phyloP scores from a whole-genome alignment of 2,113 vertebrate species.

The Tragelaphus buxtoni region DNA sequence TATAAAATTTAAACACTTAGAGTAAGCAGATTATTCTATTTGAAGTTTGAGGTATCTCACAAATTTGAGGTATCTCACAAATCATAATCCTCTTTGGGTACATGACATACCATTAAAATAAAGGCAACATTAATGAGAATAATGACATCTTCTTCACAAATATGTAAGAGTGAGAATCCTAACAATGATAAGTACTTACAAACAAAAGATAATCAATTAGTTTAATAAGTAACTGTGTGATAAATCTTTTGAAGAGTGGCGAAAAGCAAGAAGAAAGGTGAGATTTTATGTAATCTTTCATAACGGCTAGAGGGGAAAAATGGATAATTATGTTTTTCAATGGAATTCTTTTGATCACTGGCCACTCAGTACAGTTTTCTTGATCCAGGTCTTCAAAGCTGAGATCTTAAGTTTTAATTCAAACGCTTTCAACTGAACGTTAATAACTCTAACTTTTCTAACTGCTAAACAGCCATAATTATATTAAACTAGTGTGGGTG shows the following conservation, averaged over 20 bases:
- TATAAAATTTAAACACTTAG: slow-evolving; percentile 14
- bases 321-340: slow-evolving; percentile 73
- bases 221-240: slow-evolving; percentile 60
- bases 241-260: slow-evolving; percentile 63
- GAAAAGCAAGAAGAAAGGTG: slow-evolving; percentile 52
- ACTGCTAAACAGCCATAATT: slow-evolving; percentile 69
- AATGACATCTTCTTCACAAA: slow-evolving; percentile 35
- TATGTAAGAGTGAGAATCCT: slow-evolving; percentile 49
- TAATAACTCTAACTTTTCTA: slow-evolving; percentile 68
- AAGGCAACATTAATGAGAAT: slow-evolving; percentile 47
- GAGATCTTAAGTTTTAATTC: slow-evolving; percentile 71
- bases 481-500: slow-evolving; percentile 60
- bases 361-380: slow-evolving; percentile 64
- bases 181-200: slow-evolving; percentile 38
- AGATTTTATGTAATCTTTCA: slow-evolving; percentile 43
- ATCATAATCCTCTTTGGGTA: background rate
- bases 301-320: slow-evolving; percentile 59
- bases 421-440: slow-evolving; percentile 65
- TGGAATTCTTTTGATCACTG: slow-evolving; percentile 75
- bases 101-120: slow-evolving; percentile 28
- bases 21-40: background rate
- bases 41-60: background rate
- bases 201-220: slow-evolving; percentile 62
- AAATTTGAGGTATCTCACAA: slow-evolving; percentile 29
- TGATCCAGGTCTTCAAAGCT: slow-evolving; percentile 78